Base-by-base conservation (phyloP, 1,140 invertebrate genomes). In the Cephus cinctus region DNA sequence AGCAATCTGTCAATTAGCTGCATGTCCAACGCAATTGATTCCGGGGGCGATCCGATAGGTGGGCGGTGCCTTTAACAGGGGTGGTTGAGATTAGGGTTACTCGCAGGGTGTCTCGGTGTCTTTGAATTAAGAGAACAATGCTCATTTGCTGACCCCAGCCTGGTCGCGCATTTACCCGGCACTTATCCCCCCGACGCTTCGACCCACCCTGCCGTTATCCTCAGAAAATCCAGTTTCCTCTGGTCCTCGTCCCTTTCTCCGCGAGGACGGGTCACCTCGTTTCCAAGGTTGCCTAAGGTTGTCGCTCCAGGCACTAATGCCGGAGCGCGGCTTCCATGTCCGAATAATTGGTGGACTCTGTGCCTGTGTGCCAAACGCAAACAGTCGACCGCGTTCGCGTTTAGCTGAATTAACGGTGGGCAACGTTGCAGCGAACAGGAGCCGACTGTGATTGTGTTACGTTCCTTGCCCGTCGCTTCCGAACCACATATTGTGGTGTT, bases 291-390 rank as follows among this genome's bases (percentile, higher is more conserved):
- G 48, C 30, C 18, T 19, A 12, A 32, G 34, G 38, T 19, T 25
- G 14, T 21, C 39, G 16, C 18, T 21, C 16, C 41, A 36, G 39
- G 25, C 30, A 22, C 31, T 42, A 41, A 39, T 46, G 46, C 40
- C 44, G 51, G 38, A 35, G 34, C 11, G 30, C 40, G 36, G 34
- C 22, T 41, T 40, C 38, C 40, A 42, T 55, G 52, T 62, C 43
- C 54, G 57, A 55, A 54, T 61, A 61, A 61, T 61, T 57, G 50
- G 52, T 47, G 31, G 35, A 30, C 23, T 21, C 45, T 4, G 9
- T 22, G 11, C 38, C 20, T 55, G 51, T 58, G 51, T 54, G 34
- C 35, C 45, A 51, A 52, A 56, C 27, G 48, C 56, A 56, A 58
- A 56, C 56, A 41, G 23, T 39, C 31, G 49, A 21, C 40, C 42